Base-by-base conservation (phyloP, 1,140 invertebrate species). In the Drosophila kepulauana region DNA sequence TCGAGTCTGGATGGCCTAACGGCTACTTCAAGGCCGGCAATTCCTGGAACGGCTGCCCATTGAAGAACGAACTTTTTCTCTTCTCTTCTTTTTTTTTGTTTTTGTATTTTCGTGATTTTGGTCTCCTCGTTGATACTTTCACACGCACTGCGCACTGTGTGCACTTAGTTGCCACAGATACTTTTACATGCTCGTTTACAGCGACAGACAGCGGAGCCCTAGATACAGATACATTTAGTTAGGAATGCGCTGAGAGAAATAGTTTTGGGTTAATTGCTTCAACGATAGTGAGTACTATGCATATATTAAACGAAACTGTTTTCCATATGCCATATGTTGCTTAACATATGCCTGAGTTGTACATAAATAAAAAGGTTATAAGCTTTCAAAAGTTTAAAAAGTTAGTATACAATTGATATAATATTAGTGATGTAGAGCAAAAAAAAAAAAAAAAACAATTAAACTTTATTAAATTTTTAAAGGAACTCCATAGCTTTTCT, bases 1-100 rank as follows among this genome's bases (percentile, higher is more conserved):
- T 85, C 62, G 63, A 28, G 56, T 59, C 65, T 38, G 45, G 35
- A 38, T 38, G 35, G 54, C 82, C 82, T 85, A 85, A 86, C 82
- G 82, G 82, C 82, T 85, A 85, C 82, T 85, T 86, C 82, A 81
- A 86, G 82, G 82, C 82, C 82, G 75, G 73, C 78, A 54, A 75
- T 86, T 86, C 82, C 75, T 79, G 78, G 82, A 86, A 86, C 78
- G 74, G 75, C 62, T 49, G 70, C 45, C 69, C 82, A 86, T 86
- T 86, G 70, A 86, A 78, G 75, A 86, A 81, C 82, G 51, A 54
- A 54, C 51, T 85, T 81, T 80, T 70, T 69, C 45, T 48, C 15
- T 13, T 16, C 13, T 25, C 20, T 25, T 25, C 20, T 4, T 25
- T 25, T 25, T 20, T 25, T 25, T 25, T 25, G 20, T 25, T 25